Evolutionary conservation across 2,888 invertebrate genomes (phyloP), one percentile per base, ranked within the genome.

Genomic region (Meghimatium bilineatum): DNA sequence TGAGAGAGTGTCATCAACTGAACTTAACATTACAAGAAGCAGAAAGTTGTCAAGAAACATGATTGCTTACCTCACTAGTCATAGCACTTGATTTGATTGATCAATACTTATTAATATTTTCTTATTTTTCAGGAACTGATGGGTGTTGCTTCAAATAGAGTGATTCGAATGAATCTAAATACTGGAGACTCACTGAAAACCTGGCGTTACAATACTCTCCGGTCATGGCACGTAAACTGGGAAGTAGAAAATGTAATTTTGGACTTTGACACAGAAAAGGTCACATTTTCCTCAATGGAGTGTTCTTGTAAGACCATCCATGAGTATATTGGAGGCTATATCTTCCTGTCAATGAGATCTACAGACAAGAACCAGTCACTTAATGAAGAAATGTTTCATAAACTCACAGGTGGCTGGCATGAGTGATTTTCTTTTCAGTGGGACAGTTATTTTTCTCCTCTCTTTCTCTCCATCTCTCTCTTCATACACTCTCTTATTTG

Each of bases 201-300:
- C 0, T 99, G 99, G 99, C 95, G 99, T 89, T 99, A 97, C 94
- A 97, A 97, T 91, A 97, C 97, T 77, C 98, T 99, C 96, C 98
- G 98, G 96, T 98, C 98, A 56, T 99, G 99, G 99, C 99, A 99
- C 93, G 99, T 99, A 0, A 99, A 99, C 94, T 99, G 99, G 99
- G 99, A 99, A 94, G 97, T 98, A 69, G 97, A 90, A 85, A 91
- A 93, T 79, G 90, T 93, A 63, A 90, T 91, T 83, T 87, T 99
- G 20, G 98, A 99, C 93, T 98, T 98, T 92, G 98, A 99, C 91
- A 98, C 98, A 88, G 98, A 97, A 90, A 93, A 94, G 76, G 97
- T 96, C 29, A 96, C 97, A 86, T 99, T 99, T 95, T 97, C 97
- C 77, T 97, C 98, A 82, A 95, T 97, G 85, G 98, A 98, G 1